Base-by-base conservation (phyloP, 2,113 vertebrate species). In the Pollachius pollachius region DNA sequence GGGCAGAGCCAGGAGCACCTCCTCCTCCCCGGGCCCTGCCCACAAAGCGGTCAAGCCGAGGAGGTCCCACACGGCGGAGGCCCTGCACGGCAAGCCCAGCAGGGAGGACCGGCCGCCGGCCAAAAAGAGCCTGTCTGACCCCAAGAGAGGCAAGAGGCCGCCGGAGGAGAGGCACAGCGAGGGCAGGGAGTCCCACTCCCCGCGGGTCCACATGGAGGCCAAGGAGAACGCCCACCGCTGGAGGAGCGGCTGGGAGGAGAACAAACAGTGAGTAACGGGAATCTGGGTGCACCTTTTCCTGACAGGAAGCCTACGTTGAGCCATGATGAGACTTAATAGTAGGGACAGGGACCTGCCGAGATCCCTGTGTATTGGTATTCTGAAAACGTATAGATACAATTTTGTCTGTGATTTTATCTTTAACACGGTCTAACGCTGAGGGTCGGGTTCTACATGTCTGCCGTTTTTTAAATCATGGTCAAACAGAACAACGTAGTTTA, bases 191-290 rank as follows among this genome's bases (percentile, higher is more conserved):
- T 69, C 83, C 59, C 90, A 88, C 67, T 85, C 91, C 0, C 16
- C 85, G 89, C 11, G 92, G 93, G 69, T 81, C 75, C 25, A 48
- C 41, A 7, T 48, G 41, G 41, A 48, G 0, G 52, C 41, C 48
- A 91, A 90, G n/a, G 95, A 97, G 64, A 75, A 85, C 16, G 79
- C 89, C 63, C 96, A 97, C 82, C 90, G 95, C 79, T 98, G 96
- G 96, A 96, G 94, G 80, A 95, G 95, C 84, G 94, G 95, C 86
- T 99, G 97, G 97, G 96, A 98, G 85, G 97, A 98, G 87, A 96
- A 83, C 83, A 98, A 98, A 90, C 94, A 91, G 97, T 98, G 92
- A 93, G 54, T 62, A 6, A 58, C n/a, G 41, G 41, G 41, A 48
- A 3, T 48, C 6, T 48, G 23, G 23, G 23, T 23, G 23, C 23